phyloP scores from a whole-genome alignment of 2,888 invertebrate genomes.

The Polyploca ridens region DNA sequence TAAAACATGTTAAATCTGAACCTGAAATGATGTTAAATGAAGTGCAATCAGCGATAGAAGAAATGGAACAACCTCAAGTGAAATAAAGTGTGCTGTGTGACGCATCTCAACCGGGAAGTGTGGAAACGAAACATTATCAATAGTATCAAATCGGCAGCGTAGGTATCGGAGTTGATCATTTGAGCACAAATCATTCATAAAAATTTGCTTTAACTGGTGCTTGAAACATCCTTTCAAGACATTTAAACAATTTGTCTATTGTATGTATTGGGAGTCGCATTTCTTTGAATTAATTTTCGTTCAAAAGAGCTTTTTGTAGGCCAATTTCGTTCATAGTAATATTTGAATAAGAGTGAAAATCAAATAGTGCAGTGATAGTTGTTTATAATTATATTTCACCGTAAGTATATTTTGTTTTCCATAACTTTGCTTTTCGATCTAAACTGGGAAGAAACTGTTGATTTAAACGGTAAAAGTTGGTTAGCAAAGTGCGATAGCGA shows the following conservation, averaged over 20 bases:
- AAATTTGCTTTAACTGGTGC: background rate
- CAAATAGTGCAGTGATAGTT: background rate
- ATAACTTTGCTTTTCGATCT: background rate
- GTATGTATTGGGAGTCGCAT: conserved; percentile 1
- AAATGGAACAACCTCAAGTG: background rate
- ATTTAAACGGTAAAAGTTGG: too few relatives aligned
- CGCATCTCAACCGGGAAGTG: background rate
- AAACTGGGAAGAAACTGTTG: too few relatives aligned
- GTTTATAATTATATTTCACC: background rate
- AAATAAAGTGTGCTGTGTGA: background rate
- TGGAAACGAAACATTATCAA: background rate
- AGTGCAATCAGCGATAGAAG: background rate
- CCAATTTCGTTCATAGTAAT: background rate
- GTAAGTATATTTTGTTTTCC: conserved; percentile 5
- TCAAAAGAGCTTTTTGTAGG: background rate
- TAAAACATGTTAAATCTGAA: background rate
- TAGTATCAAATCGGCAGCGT: background rate
- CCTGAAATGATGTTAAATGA: background rate
- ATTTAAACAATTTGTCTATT: background rate
- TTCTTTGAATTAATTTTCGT: background rate
- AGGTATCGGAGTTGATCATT: background rate
- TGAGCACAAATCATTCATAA: background rate
- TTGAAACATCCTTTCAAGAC: background rate
- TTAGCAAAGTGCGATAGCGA: background rate
- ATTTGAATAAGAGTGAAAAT: background rate